Evolutionary conservation across 2,888 invertebrate species (phyloP).

Genomic region (Drosophila helvetica): DNA sequence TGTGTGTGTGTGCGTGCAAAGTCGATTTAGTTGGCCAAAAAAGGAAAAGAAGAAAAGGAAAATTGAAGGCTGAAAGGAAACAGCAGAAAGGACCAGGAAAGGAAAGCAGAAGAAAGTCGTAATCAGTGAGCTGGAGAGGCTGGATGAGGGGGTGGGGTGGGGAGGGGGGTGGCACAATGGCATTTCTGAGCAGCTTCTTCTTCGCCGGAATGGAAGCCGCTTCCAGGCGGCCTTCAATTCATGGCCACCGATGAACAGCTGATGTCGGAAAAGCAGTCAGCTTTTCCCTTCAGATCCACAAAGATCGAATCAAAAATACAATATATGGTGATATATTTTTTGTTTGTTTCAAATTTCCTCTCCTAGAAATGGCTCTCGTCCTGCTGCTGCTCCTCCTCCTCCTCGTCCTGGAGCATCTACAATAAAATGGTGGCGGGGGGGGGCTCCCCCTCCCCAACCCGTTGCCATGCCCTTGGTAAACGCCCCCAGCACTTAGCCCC

Average conservation of each 20-base stretch:
- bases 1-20: slow-evolving; percentile 49
- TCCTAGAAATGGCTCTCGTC: slow-evolving; percentile 34
- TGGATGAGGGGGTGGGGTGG: slow-evolving; percentile 13
- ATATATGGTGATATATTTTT: not conserved
- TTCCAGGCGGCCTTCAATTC: not conserved
- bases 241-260: no score
- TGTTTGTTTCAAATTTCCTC: no score
- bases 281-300: not conserved
- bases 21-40: slow-evolving; percentile 75
- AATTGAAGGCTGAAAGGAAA: slow-evolving; percentile 51
- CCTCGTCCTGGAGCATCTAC: not conserved
- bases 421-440: no score
- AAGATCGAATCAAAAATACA: not conserved
- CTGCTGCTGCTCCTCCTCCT: not conserved
- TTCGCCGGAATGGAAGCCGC: not conserved
- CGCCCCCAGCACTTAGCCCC: slow-evolving; percentile 47
- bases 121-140: slow-evolving; percentile 23
- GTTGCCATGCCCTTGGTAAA: slow-evolving; percentile 10
- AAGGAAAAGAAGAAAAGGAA: slow-evolving; percentile 51
- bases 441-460: slow-evolving; percentile 1
- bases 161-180: not conserved
- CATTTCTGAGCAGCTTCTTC: not conserved
- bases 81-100: slow-evolving; percentile 5
- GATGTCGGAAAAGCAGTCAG: no score
- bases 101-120: slow-evolving; percentile 15